phyloP scores from a whole-genome alignment of 2,113 vertebrate genomes.

The Eretmochelys imbricata region DNA sequence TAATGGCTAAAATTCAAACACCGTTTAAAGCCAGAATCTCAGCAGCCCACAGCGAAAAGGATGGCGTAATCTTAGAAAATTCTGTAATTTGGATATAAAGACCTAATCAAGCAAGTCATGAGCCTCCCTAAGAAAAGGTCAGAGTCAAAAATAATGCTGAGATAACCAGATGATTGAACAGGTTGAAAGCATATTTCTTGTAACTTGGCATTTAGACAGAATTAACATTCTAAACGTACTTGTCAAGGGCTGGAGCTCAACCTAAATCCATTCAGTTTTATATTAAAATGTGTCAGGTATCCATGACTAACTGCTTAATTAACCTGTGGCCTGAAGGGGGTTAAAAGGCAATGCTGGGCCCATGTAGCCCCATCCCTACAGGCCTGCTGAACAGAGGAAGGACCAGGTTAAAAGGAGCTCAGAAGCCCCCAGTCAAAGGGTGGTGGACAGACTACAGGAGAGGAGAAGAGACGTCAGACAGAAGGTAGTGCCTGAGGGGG shows the following conservation, averaged over 20 bases:
- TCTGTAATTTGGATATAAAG: conserved; percentile 20
- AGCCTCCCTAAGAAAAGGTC: conserved; percentile 45
- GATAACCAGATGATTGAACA: conserved; percentile 43
- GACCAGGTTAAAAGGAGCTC: background rate
- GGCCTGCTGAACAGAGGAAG: background rate
- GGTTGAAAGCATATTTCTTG: conserved; percentile 1
- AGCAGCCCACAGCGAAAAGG: conserved; percentile 8
- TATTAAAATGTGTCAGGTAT: background rate
- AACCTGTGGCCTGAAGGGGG: background rate
- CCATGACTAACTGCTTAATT: background rate
- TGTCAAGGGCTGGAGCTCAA: background rate
- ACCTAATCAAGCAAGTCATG: conserved; percentile 6
- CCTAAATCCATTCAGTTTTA: conserved; percentile 19
- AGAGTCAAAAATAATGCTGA: conserved; percentile 33
- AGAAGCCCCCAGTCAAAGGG: background rate
- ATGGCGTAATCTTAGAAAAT: conserved; percentile 1
- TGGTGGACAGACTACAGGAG: background rate
- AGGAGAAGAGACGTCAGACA: background rate
- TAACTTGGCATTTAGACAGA: conserved; percentile 54
- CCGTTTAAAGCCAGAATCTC: conserved; percentile 15
- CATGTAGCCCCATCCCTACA: background rate
- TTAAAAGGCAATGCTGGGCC: background rate
- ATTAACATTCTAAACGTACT: background rate
- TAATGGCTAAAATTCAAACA: background rate
- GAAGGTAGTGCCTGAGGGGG: background rate